These are phyloP conservation scores for Pelodytes ibericus DNA, from an alignment of 2,797 vertebrate genomes.

Conservation along the genomic window DNA sequence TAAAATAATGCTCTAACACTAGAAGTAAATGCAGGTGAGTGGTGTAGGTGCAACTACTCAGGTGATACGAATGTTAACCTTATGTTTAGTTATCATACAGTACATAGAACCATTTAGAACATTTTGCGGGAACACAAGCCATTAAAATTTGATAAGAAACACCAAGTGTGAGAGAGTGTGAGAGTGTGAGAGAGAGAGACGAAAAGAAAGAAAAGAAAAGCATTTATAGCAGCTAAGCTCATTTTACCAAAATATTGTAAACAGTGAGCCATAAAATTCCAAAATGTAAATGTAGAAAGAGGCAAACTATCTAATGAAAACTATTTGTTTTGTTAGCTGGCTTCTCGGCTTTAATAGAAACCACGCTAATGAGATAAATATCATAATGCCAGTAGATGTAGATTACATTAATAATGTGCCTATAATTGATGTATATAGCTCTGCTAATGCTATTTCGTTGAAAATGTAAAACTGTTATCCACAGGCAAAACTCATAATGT, in stretches of 20 bases:
- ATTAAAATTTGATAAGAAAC: too few relatives aligned
- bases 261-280: not conserved
- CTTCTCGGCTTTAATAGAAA: slow-evolving; percentile 3
- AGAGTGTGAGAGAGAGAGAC: too few relatives aligned
- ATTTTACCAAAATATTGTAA: too few relatives aligned
- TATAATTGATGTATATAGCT: slow-evolving; percentile 31
- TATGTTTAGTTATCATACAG: too few relatives aligned
- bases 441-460: slow-evolving; percentile 14
- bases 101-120: too few relatives aligned
- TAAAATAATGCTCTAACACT: too few relatives aligned
- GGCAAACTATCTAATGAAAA: slow-evolving; percentile 7
- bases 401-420: slow-evolving; percentile 21
- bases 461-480: slow-evolving; percentile 10
- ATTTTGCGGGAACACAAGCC: too few relatives aligned
- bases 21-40: too few relatives aligned
- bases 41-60: too few relatives aligned
- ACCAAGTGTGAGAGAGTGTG: too few relatives aligned
- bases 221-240: not conserved
- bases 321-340: slow-evolving; percentile 7
- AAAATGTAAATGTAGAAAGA: slow-evolving; percentile 1
- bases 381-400: slow-evolving; percentile 8
- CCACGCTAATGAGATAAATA: slow-evolving; percentile 15
- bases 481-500: slow-evolving; percentile 28
- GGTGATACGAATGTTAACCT: too few relatives aligned
- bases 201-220: not conserved